Percentiles rank a stretch among this genome's conserved stretches.
Evolutionary conservation across 2,797 vertebrate genomes (phyloP).

Genomic region (Epinephelus awoara): DNA sequence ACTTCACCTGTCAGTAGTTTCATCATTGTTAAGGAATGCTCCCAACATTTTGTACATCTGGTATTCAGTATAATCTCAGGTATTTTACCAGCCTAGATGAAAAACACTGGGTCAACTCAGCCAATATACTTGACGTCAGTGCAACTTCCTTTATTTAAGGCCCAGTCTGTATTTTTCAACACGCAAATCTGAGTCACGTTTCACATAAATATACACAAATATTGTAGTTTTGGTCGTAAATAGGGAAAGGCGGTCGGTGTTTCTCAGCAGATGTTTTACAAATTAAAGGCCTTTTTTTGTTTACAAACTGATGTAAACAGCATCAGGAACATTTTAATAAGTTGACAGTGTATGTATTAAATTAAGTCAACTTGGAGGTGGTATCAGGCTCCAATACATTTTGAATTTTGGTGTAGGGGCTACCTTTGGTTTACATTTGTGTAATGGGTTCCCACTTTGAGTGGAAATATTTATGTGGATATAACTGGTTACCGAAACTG

Average conservation of each 20-base stretch:
- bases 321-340: background rate
- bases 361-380: background rate
- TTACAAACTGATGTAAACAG: background rate
- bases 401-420: background rate
- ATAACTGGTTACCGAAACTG: too few species aligned
- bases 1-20: too few species aligned
- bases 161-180: background rate
- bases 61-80: constrained; percentile 1
- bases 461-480: background rate
- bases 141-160: background rate
- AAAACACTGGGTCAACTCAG: background rate
- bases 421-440: background rate
- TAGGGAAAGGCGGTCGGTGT: too few species aligned
- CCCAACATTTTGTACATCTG: background rate
- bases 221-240: too few species aligned
- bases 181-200: too few species aligned
- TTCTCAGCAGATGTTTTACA: too few species aligned
- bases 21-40: too few species aligned
- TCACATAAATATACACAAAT: background rate
- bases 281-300: background rate
- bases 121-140: background rate
- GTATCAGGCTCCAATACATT: background rate
- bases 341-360: background rate
- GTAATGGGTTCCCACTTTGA: background rate
- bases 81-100: background rate